Evolutionary conservation across 1,140 invertebrate species (phyloP), one percentile per base, ranked within the genome.

Genomic region (Temnothorax curvispinosus): DNA sequence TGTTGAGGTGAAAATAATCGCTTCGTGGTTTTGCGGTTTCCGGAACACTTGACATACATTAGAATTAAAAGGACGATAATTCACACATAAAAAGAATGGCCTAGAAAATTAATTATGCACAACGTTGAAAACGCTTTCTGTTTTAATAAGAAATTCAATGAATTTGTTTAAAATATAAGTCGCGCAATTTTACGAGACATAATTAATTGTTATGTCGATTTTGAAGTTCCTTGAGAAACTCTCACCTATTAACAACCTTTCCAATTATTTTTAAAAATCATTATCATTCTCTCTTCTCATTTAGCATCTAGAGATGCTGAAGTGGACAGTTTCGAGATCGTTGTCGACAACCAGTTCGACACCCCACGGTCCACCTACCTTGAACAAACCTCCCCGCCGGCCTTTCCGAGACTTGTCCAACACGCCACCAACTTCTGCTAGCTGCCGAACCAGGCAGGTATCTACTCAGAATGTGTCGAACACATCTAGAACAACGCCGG

Each of bases 301-400:
- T 2, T 62, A 41, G 35, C 38, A 41, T 27, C 3, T 41, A 94
- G 92, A 93, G 76, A 95, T 95, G 95, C 93, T 95, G 87, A 95
- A 95, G 94, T 95, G 95, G 95, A 95, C 95, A 76, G 95, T 95
- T 72, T 95, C 95, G 64, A 94, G 95, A 90, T 95, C 94, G n/a
- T 91, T 95, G 89, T 95, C 95, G 78, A 92, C 93, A 60, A 93
- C 92, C 58, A 94, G 92, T 87, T 94, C 95, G 87, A 95, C 94
- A 44, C 94, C 94, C 65, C 94, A 95, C 74, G 91, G 89, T 56
- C 91, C 93, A 27, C 90, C 90, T 38, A 89, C 89, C n/a, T 78
- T 93, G 81, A 92, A 93, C 65, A 92, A 92, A 67, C 86, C 92
- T 13, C 74, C 92, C 6, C 92, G 94, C 38, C 91, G 90, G 69